Conservation (phyloP, 1,140 invertebrate species). For the Steinernema feltiae region DNA sequence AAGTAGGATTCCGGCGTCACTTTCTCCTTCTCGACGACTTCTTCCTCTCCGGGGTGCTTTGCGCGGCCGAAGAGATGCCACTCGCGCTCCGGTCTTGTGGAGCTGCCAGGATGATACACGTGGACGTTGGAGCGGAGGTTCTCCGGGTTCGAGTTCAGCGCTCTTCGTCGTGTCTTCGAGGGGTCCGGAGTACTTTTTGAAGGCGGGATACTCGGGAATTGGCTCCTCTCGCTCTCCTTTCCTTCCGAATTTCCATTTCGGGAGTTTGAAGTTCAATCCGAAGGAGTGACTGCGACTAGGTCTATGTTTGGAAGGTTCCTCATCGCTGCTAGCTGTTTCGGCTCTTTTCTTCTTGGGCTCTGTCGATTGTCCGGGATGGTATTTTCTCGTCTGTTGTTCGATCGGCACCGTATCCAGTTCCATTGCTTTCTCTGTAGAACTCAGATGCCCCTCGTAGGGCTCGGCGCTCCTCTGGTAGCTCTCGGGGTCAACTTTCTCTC, state of each 20-base stretch:
- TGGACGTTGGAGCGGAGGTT: not conserved
- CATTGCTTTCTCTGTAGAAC: too few species aligned
- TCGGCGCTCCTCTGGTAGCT: not conserved
- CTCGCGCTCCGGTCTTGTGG: not conserved
- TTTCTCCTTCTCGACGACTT: slow-evolving; percentile 2
- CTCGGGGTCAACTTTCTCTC: not conserved
- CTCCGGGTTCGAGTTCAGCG: not conserved
- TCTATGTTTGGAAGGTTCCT: too few species aligned
- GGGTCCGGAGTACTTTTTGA: not conserved
- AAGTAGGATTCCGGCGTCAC: not conserved
- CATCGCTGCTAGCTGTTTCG: too few species aligned
- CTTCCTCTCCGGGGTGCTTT: slow-evolving; percentile 1
- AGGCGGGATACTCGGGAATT: not conserved
- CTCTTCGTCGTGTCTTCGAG: not conserved
- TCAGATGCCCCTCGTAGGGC: too few species aligned
- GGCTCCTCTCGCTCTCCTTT: too few species aligned
- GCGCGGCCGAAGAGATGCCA: not conserved
- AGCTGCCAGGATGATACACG: not conserved
- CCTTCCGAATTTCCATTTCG: not conserved
- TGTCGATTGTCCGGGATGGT: not conserved
- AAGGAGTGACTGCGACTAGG: too few species aligned
- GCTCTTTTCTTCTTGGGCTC: too few species aligned
- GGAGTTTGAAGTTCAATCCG: not conserved
- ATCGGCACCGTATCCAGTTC: too few species aligned
- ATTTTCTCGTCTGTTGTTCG: not conserved